Evolutionary conservation across 2,113 vertebrate genomes (phyloP), one percentile per base, ranked within the genome.

Genomic region (Petromus typicus): DNA sequence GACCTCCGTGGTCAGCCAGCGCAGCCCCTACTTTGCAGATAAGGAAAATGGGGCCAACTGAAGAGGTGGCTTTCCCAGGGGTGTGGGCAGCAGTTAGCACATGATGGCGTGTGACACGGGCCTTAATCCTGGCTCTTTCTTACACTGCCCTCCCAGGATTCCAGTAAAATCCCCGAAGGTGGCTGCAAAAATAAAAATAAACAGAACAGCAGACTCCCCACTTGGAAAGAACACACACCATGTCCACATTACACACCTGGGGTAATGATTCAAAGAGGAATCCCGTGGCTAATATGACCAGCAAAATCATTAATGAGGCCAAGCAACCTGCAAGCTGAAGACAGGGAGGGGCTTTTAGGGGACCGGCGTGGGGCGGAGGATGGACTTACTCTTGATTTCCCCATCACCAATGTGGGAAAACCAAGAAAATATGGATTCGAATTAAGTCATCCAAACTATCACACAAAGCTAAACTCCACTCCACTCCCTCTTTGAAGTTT

Each of bases 211-310:
- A 93, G 64, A 78, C 45, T 75, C 45, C 43, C 84, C 48, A 59
- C 22, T 48, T 43, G 18, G 59, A 32, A 67, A 59, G 59, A 79
- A 18, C 37, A 66, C 45, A 75, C 40, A 37, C 9, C 83, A 89
- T 45, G 75, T 75, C 43, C 85, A 86, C 34, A 27, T 7, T 92
- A 96, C 97, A 97, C 98, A 99, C 99, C 99, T 99, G 99, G 37
- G 99, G 99, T 91, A 99, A 98, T 0, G 99, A 99, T 98, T 99
- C 97, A 95, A 99, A 99, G 95, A 99, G 98, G 89, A 99, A 99
- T 64, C 99, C 99, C 20, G 99, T 98, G 96, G 99, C 99, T 95
- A 99, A 98, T 92, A 99, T 98, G 78, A 99, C 99, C 98, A 99
- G 93, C 48, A 99, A 98, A 97, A 99, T 99, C 97, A 99, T 98